phyloP scores from a whole-genome alignment of 2,797 vertebrate genomes.

The Crocodylus rhombifer region DNA sequence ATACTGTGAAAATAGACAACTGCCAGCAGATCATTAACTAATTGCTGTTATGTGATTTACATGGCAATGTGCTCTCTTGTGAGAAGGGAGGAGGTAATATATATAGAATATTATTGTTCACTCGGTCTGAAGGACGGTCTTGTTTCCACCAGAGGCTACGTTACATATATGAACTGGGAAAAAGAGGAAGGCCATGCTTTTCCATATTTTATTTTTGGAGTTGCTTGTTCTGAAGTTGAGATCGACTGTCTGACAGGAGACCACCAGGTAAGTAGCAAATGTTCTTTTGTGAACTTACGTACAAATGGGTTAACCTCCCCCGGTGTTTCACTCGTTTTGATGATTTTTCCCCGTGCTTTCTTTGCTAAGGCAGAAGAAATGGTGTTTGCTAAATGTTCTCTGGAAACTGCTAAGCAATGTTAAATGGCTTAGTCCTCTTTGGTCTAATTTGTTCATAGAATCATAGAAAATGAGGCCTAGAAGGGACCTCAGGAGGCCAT shows the following conservation, averaged over 20 bases:
- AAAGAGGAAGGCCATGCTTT: slow-evolving; percentile 82
- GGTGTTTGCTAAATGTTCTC: background rate
- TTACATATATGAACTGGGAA: slow-evolving; percentile 87
- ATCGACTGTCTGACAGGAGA: slow-evolving; percentile 90
- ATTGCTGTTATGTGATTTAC: background rate
- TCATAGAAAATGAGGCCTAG: too few species aligned
- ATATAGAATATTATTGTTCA: background rate
- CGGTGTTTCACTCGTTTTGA: background rate
- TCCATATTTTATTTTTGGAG: slow-evolving; percentile 83
- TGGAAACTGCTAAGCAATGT: background rate
- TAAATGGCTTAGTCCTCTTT: background rate
- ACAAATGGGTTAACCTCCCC: background rate
- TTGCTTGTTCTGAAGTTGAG: slow-evolving; percentile 88
- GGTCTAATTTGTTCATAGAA: background rate
- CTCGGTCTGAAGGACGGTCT: background rate
- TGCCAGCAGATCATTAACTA: background rate
- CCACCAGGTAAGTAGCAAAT: slow-evolving; percentile 82
- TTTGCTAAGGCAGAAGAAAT: background rate
- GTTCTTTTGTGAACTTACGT: background rate
- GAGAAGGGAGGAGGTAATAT: background rate
- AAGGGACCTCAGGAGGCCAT: too few species aligned
- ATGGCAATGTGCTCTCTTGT: background rate
- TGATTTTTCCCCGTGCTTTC: background rate
- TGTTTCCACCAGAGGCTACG: slow-evolving; percentile 81
- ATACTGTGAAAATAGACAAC: background rate